Base-by-base conservation (phyloP, 1,140 invertebrate genomes). In the Chelonus insularis region DNA sequence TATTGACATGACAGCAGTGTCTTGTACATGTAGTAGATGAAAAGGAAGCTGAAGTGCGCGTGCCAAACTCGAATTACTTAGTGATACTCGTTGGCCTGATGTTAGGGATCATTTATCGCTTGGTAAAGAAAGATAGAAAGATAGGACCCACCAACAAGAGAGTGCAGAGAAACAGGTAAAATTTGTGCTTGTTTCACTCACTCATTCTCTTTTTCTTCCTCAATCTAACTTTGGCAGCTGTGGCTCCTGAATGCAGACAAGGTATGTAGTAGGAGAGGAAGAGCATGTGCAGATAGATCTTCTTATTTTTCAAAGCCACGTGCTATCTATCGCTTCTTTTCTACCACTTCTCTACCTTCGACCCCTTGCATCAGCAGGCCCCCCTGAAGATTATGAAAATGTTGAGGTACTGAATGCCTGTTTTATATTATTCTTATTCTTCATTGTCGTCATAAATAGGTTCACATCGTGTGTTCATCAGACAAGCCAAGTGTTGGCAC, bases 321-420 rank as follows among this genome's bases (percentile, higher is more conserved):
- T 61, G 60, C 47, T 60, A 55, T 43, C 37, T 50, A 29, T 41
- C 50, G 41, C 39, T 23, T 29, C 39, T 34, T 36, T 29, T 73
- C 74, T 74, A 71, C 71, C 72, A 72, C 66, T 43, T 65, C 47
- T 55, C 45, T 57, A 63, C 57, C 58, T 50, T 59, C 51, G 66
- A 34, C 48, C 54, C 61, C 62, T 65, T 65, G 60, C 64, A 58
- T 29, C 25, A 29, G 25, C 25, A 29, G 25, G 57, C 64, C 60
- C 16, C 29, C 21, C 21, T 18, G 18, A 50, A 45, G 55, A 57
- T 57, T 57, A 47, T 57, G 55, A 57, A 57, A 47, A 57, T 57
- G 43, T 57, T 11, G 29, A n/a, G 48, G 16, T 29, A 12, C 6
- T 12, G 48, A 29, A 12, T 51, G 14, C 20, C 11, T 29, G 25